A percentile compares a stretch with the other conserved stretches of the same genome.
These are phyloP conservation scores for Adrianichthys oophorus DNA, from an alignment of 2,797 vertebrate genomes.

Conservation along the genomic window DNA sequence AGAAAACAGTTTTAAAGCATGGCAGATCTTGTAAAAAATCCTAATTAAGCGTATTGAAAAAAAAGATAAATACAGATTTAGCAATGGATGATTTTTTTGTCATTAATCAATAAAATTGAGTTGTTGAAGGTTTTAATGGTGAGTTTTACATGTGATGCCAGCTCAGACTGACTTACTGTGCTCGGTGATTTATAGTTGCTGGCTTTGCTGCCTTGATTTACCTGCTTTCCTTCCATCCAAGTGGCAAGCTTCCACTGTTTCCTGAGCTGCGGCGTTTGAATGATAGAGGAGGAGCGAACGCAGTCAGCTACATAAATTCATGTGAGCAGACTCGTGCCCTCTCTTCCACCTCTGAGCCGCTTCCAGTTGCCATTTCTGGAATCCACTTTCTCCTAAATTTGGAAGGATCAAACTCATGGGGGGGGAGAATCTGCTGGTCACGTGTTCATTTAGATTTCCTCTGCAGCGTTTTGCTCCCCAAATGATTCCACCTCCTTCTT, in stretches of 20 bases:
- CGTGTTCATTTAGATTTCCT: slow-evolving; percentile 58
- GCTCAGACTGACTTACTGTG: slow-evolving; percentile 25
- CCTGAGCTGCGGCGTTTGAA: slow-evolving; percentile 20
- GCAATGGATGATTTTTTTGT: background rate
- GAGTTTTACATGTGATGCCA: slow-evolving; percentile 34
- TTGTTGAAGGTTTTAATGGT: slow-evolving; percentile 5
- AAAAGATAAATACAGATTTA: background rate
- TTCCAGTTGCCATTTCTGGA: slow-evolving; percentile 38
- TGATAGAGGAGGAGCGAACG: slow-evolving; percentile 47
- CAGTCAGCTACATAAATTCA: slow-evolving; percentile 51
- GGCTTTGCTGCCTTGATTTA: slow-evolving; percentile 34
- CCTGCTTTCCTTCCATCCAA: slow-evolving; percentile 41
- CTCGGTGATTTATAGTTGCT: slow-evolving; percentile 37
- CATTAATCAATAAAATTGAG: background rate
- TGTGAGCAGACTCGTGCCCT: slow-evolving; percentile 49
- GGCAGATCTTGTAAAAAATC: background rate
- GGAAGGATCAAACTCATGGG: slow-evolving; percentile 34
- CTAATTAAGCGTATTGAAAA: background rate
- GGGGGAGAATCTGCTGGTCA: slow-evolving; percentile 42
- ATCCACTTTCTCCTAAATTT: slow-evolving; percentile 51
- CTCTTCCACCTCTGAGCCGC: slow-evolving; percentile 24
- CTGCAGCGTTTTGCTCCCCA: slow-evolving; percentile 12
- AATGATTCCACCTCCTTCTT: slow-evolving; percentile 23
- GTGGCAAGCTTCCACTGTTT: slow-evolving; percentile 25
- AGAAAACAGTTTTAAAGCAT: background rate